Percentiles rank a stretch among this genome's conserved stretches.
phyloP scores from a whole-genome alignment of 2,797 vertebrate species.

The Aeoliscus strigatus region DNA sequence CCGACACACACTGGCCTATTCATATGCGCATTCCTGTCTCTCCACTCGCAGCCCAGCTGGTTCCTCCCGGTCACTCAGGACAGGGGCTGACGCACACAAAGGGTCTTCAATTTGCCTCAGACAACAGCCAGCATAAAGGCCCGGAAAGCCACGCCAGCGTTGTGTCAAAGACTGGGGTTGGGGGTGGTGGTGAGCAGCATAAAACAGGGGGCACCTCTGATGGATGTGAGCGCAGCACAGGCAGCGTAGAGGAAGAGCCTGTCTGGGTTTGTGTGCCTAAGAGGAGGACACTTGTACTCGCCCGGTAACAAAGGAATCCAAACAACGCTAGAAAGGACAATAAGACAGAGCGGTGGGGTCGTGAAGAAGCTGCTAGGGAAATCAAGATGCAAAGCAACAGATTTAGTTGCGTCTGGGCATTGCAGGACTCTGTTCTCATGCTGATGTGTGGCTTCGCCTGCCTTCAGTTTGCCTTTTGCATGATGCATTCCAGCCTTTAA shows the following conservation, averaged over 20 bases:
- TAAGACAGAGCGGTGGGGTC: conserved; percentile 60
- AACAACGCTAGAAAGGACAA: conserved; percentile 66
- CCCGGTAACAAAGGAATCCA: conserved; percentile 69
- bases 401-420: conserved; percentile 64
- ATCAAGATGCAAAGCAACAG: conserved; percentile 75
- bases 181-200: conserved; percentile 45
- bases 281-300: conserved; percentile 73
- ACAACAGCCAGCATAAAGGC: conserved; percentile 73
- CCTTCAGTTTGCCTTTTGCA: conserved; percentile 69
- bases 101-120: conserved; percentile 71
- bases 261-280: conserved; percentile 49
- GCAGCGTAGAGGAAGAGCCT: conserved; percentile 39
- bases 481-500: conserved; percentile 62
- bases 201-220: conserved; percentile 58
- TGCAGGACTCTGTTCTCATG: conserved; percentile 63
- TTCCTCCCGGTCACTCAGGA: conserved; percentile 65
- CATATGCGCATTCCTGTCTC: conserved; percentile 72
- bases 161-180: conserved; percentile 59
- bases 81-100: conserved; percentile 66
- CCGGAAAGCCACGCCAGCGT: conserved; percentile 69
- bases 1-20: conserved; percentile 65
- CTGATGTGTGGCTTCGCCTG: conserved; percentile 61
- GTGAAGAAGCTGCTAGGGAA: conserved; percentile 74
- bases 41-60: conserved; percentile 62
- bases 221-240: conserved; percentile 60